Conservation (phyloP, 1,140 invertebrate species). For the Oncopodura yosiiana region DNA sequence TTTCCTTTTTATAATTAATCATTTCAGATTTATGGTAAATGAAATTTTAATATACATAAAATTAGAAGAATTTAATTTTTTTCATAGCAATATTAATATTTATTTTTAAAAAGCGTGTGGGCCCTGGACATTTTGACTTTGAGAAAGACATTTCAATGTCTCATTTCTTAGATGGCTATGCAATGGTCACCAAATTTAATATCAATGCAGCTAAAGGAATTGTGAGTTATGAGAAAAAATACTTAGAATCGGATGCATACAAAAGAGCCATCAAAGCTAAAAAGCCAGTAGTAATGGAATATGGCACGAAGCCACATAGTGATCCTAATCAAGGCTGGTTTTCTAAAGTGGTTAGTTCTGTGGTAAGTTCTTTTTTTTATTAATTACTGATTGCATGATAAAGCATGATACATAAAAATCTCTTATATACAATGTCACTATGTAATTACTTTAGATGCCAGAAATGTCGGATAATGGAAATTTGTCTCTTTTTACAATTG, state of each 20-base stretch:
- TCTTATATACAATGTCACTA: too few species aligned
- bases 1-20: neutral
- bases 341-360: conserved; percentile 28
- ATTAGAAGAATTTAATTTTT: too few species aligned
- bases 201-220: conserved; percentile 25
- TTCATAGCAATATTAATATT: neutral
- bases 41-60: too few species aligned
- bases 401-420: too few species aligned
- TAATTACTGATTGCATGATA: neutral
- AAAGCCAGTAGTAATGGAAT: conserved; percentile 38
- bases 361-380: conserved; percentile 25
- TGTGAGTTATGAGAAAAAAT: conserved; percentile 35
- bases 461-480: conserved; percentile 29
- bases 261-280: conserved; percentile 36
- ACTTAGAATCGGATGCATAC: conserved; percentile 38
- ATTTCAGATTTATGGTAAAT: too few species aligned
- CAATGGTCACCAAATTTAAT: conserved; percentile 33
- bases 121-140: conserved; percentile 34
- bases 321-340: conserved; percentile 39
- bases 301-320: conserved; percentile 37
- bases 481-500: conserved; percentile 19
- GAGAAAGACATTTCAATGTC: conserved; percentile 31
- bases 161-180: conserved; percentile 36
- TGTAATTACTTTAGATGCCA: conserved; percentile 17
- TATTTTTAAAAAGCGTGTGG: neutral